Evolutionary conservation across 2,797 vertebrate species (phyloP).

Genomic region (Clangula hyemalis): DNA sequence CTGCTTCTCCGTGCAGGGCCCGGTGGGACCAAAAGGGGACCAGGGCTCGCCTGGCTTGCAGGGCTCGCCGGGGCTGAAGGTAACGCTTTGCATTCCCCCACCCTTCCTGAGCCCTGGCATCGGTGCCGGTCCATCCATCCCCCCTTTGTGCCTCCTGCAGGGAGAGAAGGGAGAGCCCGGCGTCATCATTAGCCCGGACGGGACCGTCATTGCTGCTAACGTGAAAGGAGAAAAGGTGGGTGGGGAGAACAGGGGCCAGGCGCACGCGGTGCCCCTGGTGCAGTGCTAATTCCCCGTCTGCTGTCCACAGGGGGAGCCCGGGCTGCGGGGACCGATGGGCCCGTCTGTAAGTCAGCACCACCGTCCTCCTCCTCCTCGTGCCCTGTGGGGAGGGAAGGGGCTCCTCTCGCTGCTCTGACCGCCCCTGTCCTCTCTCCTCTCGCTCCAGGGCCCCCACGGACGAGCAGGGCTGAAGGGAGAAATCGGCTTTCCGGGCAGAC

Average conservation of each 20-base stretch:
- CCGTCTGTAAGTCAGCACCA: slow-evolving; percentile 44
- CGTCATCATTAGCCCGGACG: slow-evolving; percentile 82
- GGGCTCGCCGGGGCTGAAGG: slow-evolving; percentile 86
- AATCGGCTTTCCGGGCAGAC: slow-evolving; percentile 95
- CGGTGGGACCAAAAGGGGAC: slow-evolving; percentile 89
- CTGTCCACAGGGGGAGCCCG: slow-evolving; percentile 72
- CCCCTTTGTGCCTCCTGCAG: slow-evolving; percentile 59
- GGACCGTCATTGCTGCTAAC: slow-evolving; percentile 45
- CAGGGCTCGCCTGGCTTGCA: slow-evolving; percentile 81
- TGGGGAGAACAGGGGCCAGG: neutral
- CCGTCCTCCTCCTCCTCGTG: neutral
- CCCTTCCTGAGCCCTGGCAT: accelerated
- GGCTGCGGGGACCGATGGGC: slow-evolving; percentile 67
- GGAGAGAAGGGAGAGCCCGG: slow-evolving; percentile 95
- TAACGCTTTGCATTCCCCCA: slow-evolving; percentile 45
- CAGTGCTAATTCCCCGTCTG: neutral
- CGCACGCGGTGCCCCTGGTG: accelerated
- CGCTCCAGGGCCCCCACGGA: slow-evolving; percentile 74
- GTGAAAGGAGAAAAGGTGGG: slow-evolving; percentile 79
- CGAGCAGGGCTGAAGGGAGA: slow-evolving; percentile 89
- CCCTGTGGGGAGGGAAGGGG: accelerated
- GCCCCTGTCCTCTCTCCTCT: neutral
- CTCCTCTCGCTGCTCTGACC: neutral
- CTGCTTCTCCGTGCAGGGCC: slow-evolving; percentile 81
- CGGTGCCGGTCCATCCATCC: neutral